Percentiles rank a stretch among this genome's conserved stretches.
Conservation (phyloP, 2,113 vertebrate species). For the Gopherus flavomarginatus region DNA sequence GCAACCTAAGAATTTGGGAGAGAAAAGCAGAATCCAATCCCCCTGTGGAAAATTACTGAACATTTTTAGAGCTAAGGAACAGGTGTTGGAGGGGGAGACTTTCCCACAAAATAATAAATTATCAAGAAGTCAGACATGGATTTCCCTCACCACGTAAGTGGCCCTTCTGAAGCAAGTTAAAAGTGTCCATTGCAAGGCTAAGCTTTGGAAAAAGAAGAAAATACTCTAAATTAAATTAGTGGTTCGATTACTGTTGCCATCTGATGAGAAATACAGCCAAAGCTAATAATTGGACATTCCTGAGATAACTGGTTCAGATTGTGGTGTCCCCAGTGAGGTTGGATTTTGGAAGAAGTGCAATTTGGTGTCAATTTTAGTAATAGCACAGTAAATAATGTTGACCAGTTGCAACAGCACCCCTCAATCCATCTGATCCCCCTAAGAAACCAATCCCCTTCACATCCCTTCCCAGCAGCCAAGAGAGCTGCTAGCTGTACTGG, state of each 20-base stretch:
- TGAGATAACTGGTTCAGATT: neutral
- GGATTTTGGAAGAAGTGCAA: constrained; percentile 2
- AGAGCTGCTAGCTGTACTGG: neutral
- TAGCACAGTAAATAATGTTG: constrained; percentile 36
- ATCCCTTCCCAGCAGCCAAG: neutral
- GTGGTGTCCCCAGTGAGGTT: neutral
- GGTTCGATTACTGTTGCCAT: neutral
- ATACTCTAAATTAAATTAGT: constrained; percentile 48
- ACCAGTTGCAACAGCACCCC: neutral
- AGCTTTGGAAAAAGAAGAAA: constrained; percentile 31
- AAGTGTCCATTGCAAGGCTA: constrained; percentile 45
- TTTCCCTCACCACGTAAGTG: constrained; percentile 49
- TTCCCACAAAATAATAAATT: constrained; percentile 66
- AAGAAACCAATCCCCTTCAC: neutral
- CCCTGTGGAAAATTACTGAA: constrained; percentile 68
- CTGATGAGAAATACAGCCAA: neutral
- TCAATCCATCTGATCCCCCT: neutral
- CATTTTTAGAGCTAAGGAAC: constrained; percentile 53
- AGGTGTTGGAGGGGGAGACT: constrained; percentile 48
- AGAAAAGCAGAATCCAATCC: neutral
- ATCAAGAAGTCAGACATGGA: constrained; percentile 46
- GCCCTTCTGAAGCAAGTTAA: constrained; percentile 60
- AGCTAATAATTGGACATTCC: neutral
- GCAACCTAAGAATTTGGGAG: constrained; percentile 4
- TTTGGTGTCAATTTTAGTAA: neutral